A percentile compares a stretch with the other conserved stretches of the same genome.
These are phyloP conservation scores for Pachypanchax playfairii DNA, from an alignment of 2,113 vertebrate genomes.

Conservation along the genomic window DNA sequence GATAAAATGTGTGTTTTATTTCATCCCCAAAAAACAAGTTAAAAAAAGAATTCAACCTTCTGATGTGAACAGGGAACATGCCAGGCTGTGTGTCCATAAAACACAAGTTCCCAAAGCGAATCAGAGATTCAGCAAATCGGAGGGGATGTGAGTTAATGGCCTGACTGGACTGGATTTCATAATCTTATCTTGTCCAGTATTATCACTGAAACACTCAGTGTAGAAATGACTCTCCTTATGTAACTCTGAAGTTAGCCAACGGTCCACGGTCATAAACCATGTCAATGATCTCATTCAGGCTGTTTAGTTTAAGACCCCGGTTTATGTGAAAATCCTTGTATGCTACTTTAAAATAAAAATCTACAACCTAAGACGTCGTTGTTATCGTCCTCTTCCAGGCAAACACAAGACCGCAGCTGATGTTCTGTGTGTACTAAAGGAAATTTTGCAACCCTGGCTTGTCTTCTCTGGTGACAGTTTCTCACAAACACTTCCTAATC, in stretches of 20 bases:
- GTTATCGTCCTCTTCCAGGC: too few relatives aligned
- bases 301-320: neutral
- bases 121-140: neutral
- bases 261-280: conserved; percentile 38
- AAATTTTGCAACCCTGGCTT: conserved; percentile 34
- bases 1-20: too few relatives aligned
- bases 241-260: conserved; percentile 47
- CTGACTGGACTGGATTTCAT: conserved; percentile 43
- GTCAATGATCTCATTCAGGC: conserved; percentile 36
- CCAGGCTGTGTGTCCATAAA: too few relatives aligned
- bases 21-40: too few relatives aligned
- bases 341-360: too few relatives aligned
- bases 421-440: neutral
- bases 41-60: too few relatives aligned
- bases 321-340: too few relatives aligned
- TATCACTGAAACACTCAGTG: conserved; percentile 44
- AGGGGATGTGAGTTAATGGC: conserved; percentile 39
- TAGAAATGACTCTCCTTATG: conserved; percentile 52
- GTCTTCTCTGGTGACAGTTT: conserved; percentile 4
- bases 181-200: conserved; percentile 55
- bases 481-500: neutral
- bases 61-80: too few relatives aligned
- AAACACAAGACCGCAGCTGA: neutral
- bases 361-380: too few relatives aligned
- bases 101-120: conserved; percentile 1